These are phyloP conservation scores for Cyclina sinensis DNA, from an alignment of 1,140 invertebrate genomes.

Conservation along the genomic window DNA sequence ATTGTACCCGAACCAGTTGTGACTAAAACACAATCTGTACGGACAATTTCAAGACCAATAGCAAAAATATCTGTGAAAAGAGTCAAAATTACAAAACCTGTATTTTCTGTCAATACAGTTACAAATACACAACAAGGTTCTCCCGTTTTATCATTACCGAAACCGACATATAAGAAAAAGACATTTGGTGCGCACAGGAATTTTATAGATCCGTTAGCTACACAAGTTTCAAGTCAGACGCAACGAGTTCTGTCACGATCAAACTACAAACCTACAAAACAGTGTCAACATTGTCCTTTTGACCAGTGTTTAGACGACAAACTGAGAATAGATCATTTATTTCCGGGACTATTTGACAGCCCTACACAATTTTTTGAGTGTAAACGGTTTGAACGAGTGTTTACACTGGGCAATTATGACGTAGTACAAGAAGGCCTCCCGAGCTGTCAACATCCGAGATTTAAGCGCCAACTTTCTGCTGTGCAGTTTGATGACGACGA, in stretches of 20 bases:
- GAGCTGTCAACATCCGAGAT: constrained; percentile 51
- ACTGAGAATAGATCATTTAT: constrained; percentile 43
- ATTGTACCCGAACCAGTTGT: not conserved
- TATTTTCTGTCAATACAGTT: not conserved
- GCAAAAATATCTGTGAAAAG: not conserved
- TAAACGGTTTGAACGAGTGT: constrained; percentile 54
- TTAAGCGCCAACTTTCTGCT: constrained; percentile 38
- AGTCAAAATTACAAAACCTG: not conserved
- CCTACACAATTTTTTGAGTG: constrained; percentile 56
- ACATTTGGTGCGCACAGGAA: constrained; percentile 8
- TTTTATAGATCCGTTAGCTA: constrained; percentile 31
- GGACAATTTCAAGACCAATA: not conserved
- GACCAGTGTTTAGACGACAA: constrained; percentile 63
- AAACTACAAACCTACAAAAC: constrained; percentile 22
- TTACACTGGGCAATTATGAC: constrained; percentile 50
- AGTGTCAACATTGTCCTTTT: constrained; percentile 64
- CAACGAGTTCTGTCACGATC: constrained; percentile 8
- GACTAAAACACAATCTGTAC: not conserved
- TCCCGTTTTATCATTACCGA: not conserved
- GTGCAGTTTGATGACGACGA: constrained; percentile 53
- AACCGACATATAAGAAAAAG: not conserved
- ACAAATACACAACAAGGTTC: not conserved
- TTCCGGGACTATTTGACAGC: constrained; percentile 60
- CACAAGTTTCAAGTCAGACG: not conserved
- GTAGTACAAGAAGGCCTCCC: constrained; percentile 54